phyloP scores from a whole-genome alignment of 64 coral and sea anemone genomes.

The Montipora cactus region DNA sequence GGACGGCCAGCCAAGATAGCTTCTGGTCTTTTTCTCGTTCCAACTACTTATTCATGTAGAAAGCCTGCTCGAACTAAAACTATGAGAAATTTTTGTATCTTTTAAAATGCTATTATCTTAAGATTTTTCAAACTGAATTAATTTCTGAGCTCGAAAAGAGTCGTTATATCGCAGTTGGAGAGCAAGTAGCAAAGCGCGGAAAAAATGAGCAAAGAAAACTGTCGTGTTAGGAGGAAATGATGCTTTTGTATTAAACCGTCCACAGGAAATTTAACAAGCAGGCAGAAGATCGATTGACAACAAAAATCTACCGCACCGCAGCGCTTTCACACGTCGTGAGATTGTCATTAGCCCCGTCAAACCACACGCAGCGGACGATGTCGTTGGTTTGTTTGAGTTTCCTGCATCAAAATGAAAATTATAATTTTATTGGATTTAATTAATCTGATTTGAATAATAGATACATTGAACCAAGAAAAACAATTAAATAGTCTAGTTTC shows the following conservation, averaged over 20 bases:
- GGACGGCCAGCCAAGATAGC: background rate
- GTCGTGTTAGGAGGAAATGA: background rate
- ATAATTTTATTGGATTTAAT: background rate
- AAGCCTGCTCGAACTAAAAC: background rate
- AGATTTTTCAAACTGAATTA: background rate
- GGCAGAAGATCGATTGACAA: background rate
- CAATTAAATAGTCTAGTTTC: too few relatives aligned
- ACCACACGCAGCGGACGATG: background rate
- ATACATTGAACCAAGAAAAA: background rate
- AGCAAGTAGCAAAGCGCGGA: background rate
- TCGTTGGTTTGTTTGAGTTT: background rate
- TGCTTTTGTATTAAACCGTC: background rate
- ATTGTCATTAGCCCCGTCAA: too few relatives aligned
- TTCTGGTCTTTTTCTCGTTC: too few relatives aligned
- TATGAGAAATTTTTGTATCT: background rate
- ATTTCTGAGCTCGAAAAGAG: background rate
- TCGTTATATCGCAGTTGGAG: background rate
- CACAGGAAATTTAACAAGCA: background rate
- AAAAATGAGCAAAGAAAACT: background rate
- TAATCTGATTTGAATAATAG: background rate
- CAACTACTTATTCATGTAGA: background rate
- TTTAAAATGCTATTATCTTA: background rate
- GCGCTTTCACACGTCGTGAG: too few relatives aligned
- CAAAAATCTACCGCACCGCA: background rate
- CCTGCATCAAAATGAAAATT: background rate